A percentile compares a stretch with the other conserved stretches of the same genome.
phyloP scores from a whole-genome alignment of 2,113 vertebrate species.

The Emydocephalus ijimae region DNA sequence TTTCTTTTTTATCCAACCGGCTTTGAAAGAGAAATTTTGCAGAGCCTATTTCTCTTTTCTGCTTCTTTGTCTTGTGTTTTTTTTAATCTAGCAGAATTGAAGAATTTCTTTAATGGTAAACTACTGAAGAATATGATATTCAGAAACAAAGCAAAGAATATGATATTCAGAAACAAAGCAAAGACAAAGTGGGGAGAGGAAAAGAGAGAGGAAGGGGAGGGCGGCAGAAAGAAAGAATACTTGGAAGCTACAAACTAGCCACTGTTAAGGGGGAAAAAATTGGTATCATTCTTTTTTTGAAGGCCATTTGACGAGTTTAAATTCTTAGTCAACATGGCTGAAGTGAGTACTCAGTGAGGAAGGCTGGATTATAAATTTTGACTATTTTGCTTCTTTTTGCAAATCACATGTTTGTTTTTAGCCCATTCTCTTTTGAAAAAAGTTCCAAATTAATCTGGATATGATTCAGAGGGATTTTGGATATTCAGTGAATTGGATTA shows the following conservation, averaged over 20 bases:
- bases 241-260: slow-evolving; percentile 40
- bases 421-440: not conserved
- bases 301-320: not conserved
- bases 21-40: slow-evolving; percentile 42
- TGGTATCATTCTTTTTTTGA: slow-evolving; percentile 20
- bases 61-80: slow-evolving; percentile 34
- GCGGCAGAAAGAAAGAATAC: slow-evolving; percentile 14
- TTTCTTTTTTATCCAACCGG: slow-evolving; percentile 37
- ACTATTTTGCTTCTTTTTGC: slow-evolving; percentile 33
- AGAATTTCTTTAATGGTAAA: slow-evolving; percentile 34
- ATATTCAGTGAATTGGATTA: not conserved
- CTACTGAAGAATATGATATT: slow-evolving; percentile 30
- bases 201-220: slow-evolving; percentile 7
- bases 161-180: slow-evolving; percentile 26
- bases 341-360: not conserved
- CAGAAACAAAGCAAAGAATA: slow-evolving; percentile 31
- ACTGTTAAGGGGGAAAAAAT: slow-evolving; percentile 47
- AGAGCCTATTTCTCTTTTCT: slow-evolving; percentile 36
- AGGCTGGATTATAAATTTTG: not conserved
- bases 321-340: not conserved
- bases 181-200: not conserved
- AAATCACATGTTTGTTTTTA: slow-evolving; percentile 25
- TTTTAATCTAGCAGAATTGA: slow-evolving; percentile 29
- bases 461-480: not conserved
- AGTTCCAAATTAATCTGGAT: not conserved